Conservation (phyloP, 1,140 invertebrate species). For the Anoplolepis gracilipes region DNA sequence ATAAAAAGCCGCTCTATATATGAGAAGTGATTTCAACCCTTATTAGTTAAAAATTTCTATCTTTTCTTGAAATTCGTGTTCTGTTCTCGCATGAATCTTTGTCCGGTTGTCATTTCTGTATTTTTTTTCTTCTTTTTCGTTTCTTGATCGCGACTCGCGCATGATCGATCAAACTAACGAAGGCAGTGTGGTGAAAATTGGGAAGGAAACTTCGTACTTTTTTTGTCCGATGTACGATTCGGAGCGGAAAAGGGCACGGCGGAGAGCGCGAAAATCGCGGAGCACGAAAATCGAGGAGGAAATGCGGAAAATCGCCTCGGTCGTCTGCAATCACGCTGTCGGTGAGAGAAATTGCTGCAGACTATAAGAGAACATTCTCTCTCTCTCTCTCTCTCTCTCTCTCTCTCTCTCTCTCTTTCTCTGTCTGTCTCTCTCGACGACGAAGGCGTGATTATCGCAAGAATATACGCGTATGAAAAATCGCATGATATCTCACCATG, state of each 20-base stretch:
- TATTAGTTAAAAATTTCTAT: background rate
- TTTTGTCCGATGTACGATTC: conserved; percentile 50
- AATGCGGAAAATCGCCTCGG: conserved; percentile 62
- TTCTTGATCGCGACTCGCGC: conserved; percentile 18
- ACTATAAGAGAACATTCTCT: conserved; percentile 53
- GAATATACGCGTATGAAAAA: conserved; percentile 8
- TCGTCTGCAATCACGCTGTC: conserved; percentile 60
- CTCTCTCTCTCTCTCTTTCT: background rate
- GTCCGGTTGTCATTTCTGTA: background rate
- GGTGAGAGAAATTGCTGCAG: conserved; percentile 56
- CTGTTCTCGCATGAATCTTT: background rate
- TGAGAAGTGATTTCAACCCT: no score
- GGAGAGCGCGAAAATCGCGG: conserved; percentile 48
- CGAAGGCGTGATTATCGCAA: conserved; percentile 27
- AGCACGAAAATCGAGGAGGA: conserved; percentile 62
- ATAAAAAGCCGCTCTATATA: no score
- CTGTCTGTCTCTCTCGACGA: conserved; percentile 19
- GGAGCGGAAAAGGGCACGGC: conserved; percentile 16
- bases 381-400: background rate
- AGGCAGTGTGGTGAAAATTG: conserved; percentile 55
- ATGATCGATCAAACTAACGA: conserved; percentile 45
- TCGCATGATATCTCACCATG: background rate
- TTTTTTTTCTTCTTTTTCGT: background rate
- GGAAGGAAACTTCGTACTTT: conserved; percentile 58
- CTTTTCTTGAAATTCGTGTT: background rate